A percentile compares a stretch with the other conserved stretches of the same genome.
Evolutionary conservation across 2,888 invertebrate species (phyloP).

Genomic region (Parnassius apollo): DNA sequence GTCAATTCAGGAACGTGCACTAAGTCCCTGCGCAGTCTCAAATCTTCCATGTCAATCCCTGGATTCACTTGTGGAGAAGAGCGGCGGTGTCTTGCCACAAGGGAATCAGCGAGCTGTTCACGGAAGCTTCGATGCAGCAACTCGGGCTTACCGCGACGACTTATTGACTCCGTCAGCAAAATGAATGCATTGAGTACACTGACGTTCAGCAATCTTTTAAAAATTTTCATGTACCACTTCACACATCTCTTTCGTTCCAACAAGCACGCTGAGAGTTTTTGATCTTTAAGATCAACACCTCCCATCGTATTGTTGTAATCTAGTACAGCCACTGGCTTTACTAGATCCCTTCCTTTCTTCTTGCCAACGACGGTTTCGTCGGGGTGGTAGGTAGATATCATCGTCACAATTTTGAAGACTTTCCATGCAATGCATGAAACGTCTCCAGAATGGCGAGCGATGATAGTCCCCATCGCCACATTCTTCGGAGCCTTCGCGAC

Average conservation of each 20-base stretch:
- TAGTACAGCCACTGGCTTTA: slow-evolving; percentile 12
- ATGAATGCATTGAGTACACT: slow-evolving; percentile 16
- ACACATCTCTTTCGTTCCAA: slow-evolving; percentile 29
- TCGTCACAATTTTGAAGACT: slow-evolving; percentile 29
- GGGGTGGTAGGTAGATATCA: slow-evolving; percentile 17
- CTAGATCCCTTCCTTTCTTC: background rate
- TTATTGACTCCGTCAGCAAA: too few relatives aligned
- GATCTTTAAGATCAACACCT: too few relatives aligned
- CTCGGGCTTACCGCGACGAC: too few relatives aligned
- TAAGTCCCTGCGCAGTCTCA: too few relatives aligned
- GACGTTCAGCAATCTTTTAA: slow-evolving; percentile 17
- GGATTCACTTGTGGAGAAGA: too few relatives aligned
- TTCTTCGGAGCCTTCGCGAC: background rate
- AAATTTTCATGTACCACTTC: slow-evolving; percentile 25
- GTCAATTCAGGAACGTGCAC: too few relatives aligned
- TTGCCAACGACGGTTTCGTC: slow-evolving; percentile 1
- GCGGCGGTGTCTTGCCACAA: too few relatives aligned
- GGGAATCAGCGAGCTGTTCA: too few relatives aligned
- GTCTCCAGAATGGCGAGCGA: slow-evolving; percentile 28
- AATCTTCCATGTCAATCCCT: too few relatives aligned
- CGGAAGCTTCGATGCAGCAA: too few relatives aligned
- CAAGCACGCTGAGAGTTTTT: too few relatives aligned
- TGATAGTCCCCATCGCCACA: background rate
- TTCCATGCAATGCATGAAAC: slow-evolving; percentile 31
- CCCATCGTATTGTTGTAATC: slow-evolving; percentile 37